phyloP scores from a whole-genome alignment of 2,797 vertebrate genomes.

The Sebastolobus altivelis region DNA sequence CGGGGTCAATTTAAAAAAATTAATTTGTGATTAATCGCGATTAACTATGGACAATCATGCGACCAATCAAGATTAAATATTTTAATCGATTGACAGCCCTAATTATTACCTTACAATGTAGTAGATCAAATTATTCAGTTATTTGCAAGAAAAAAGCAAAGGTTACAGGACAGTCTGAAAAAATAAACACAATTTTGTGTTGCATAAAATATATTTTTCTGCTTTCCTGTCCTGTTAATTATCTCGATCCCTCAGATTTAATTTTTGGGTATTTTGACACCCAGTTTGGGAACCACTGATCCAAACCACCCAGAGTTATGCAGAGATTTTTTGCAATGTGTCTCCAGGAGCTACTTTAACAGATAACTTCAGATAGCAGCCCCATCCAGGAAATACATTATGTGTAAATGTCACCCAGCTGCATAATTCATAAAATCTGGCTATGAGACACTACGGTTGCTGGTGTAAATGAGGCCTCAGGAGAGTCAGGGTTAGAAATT shows the following conservation, averaged over 20 bases:
- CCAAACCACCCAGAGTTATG: not conserved
- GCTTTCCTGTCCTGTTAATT: too few relatives aligned
- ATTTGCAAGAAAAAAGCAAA: not conserved
- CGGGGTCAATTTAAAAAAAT: too few relatives aligned
- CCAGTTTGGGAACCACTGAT: not conserved
- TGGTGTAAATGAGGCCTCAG: slow-evolving; percentile 12
- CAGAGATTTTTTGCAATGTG: not conserved
- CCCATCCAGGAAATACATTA: not conserved
- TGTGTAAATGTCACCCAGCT: slow-evolving; percentile 29
- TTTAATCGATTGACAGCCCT: not conserved
- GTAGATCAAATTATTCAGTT: not conserved
- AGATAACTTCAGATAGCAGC: not conserved
- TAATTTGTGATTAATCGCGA: too few relatives aligned
- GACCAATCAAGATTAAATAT: too few relatives aligned
- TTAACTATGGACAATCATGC: too few relatives aligned
- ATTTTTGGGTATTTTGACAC: slow-evolving; percentile 1
- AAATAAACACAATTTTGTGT: not conserved
- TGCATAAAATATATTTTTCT: not conserved
- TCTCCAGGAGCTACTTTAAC: not conserved
- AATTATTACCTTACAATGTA: not conserved
- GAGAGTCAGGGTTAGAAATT: not conserved
- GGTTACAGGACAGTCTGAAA: not conserved
- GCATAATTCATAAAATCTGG: slow-evolving; percentile 5
- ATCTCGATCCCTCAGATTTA: not conserved
- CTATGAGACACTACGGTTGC: not conserved